Base-by-base conservation (phyloP, 2,888 invertebrate genomes). In the Acholoe squamosa region DNA sequence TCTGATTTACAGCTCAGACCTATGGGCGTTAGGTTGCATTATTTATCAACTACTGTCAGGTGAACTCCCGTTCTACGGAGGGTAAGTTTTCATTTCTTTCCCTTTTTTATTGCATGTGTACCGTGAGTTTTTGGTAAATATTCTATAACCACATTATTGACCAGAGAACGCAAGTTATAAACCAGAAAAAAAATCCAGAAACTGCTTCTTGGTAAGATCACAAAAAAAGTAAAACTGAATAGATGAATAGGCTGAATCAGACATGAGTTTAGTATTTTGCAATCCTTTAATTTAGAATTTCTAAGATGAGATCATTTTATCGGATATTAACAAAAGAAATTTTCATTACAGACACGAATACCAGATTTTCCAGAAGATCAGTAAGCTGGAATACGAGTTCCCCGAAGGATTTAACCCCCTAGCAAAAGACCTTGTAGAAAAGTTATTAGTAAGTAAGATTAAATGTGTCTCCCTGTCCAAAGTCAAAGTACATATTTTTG, bases 1-100 rank as follows among this genome's bases (percentile, higher is more conserved):
- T 43, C 10, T 43, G 43, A 7, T 61, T 95, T 95, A 89, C 94
- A 96, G 96, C 76, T 98, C 98, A 22, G 99, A 99, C 96, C 96
- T 99, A 91, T 99, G 99, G 99, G 99, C 99, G 0, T 96, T 99
- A 84, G 99, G 99, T 51, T 99, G 99, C 96, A 98, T 99, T 93
- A 96, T 99, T 92, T 99, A 98, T 96, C 99, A 99, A 96, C 98
- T 99, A 98, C 97, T 99, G 92, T 97, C 98, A 22, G 99, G 93
- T 12, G 77, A 92, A 71, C 90, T 92, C n/a, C 93, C 93, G 16
- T 93, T 93, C 90, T 92, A 90, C 77, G 93, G 99, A 0, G 91
- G 92, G 93, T 93, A 89, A 91, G 92, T 91, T n/a, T n/a, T n/a
- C 25, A 61, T 34, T 22, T 14, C 61, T 34, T 33, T 86, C 43